Conservation (phyloP, 2,888 invertebrate species). For the Endotricha flammealis region DNA sequence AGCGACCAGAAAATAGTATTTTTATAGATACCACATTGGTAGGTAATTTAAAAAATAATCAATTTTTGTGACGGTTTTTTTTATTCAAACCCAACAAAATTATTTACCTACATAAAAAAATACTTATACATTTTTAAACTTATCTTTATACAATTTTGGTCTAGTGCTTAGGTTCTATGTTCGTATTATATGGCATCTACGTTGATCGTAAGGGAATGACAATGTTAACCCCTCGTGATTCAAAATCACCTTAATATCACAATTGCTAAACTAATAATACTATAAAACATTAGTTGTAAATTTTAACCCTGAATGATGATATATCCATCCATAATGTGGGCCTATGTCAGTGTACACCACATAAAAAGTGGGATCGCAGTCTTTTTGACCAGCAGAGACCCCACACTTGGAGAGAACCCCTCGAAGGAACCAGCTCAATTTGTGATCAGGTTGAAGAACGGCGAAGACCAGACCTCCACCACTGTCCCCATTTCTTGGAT, state of each 20-base stretch:
- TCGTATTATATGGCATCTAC: too few relatives aligned
- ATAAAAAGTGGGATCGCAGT: conserved; percentile 53
- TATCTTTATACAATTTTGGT: too few relatives aligned
- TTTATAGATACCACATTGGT: too few relatives aligned
- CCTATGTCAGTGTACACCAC: conserved; percentile 61
- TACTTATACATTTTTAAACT: too few relatives aligned
- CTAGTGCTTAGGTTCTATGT: too few relatives aligned
- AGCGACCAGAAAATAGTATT: too few relatives aligned
- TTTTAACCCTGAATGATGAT: conserved; percentile 51
- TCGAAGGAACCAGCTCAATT: conserved; percentile 58
- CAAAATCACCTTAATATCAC: conserved; percentile 11
- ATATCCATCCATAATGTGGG: conserved; percentile 65
- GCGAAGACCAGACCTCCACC: conserved; percentile 78
- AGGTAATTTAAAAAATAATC: too few relatives aligned
- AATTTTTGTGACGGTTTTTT: too few relatives aligned
- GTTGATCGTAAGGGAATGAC: too few relatives aligned
- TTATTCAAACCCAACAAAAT: too few relatives aligned
- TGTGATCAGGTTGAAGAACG: conserved; percentile 49
- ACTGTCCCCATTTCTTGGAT: conserved; percentile 81
- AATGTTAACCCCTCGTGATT: too few relatives aligned
- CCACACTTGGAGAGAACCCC: conserved; percentile 65
- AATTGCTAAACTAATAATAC: conserved; percentile 3
- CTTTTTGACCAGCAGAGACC: conserved; percentile 32
- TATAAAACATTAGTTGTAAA: conserved; percentile 37
- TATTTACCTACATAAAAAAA: too few relatives aligned